Evolutionary conservation across 2,888 invertebrate genomes (phyloP), one percentile per base, ranked within the genome.

Genomic region (Brassicogethes aeneus): DNA sequence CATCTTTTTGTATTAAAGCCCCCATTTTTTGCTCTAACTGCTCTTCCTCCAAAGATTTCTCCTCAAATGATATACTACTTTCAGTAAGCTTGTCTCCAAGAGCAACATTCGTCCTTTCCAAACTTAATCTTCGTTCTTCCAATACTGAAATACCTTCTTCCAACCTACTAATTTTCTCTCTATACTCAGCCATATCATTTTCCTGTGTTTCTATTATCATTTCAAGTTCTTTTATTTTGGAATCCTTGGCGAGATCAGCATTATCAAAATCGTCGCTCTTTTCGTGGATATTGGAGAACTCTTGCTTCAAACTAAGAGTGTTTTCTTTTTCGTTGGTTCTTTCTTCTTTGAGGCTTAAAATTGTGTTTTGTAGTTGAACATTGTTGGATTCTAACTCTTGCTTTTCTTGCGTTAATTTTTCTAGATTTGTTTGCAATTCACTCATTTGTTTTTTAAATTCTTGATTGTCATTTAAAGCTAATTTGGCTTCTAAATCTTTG

Each of bases 171-270:
- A 80, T 75, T 53, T 80, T 77, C 3, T 74, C 75, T 52, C 79
- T 80, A 40, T 79, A 77, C 53, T 78, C 77, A 2, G 62, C 67
- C 37, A 82, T 71, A 55, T 85, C 85, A 16, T 71, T 65, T 62
- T 86, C 82, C 42, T 85, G 68, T 30, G 76, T 79, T 63, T 87
- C 86, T 40, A 85, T 80, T 46, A 80, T 82, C 36, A 82, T 71
- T 58, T 85, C 81, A 45, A 82, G 71, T 62, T 87, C 85, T 59
- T 82, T 82, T 8, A 87, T 62, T 65, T 85, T 86, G 2, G 81
- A 80, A 45, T 82, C 75, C 38, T 76, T 69, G 8, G 46, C 49
- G 10, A 51, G 50, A n/a, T 51, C 39, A 34, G 36, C 2, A 40
- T 47, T 45, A 30, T 48, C 45, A 13, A 40, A 36, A 15, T 42